Evolutionary conservation across 1,140 invertebrate species (phyloP), one percentile per base, ranked within the genome.

Genomic region (Bacillus rossius): DNA sequence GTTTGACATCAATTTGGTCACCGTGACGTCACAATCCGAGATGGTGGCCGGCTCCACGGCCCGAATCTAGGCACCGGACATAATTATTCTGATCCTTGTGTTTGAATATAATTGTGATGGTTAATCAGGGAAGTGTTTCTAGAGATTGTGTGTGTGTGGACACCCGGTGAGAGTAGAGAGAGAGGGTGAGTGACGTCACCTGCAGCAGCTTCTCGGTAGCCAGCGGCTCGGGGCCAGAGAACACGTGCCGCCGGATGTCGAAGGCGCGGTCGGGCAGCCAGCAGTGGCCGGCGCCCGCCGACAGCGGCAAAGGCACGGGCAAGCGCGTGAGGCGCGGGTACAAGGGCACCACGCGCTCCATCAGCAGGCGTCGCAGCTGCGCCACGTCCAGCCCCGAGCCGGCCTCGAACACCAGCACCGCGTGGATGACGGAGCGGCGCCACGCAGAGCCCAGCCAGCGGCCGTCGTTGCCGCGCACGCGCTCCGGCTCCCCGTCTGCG

Each of bases 241-340:
- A 74, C 0, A 84, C 72, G 61, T 84, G 81, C 54, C 78, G 77
- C 48, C 78, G 74, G 42, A 84, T 73, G 29, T 73, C 62, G 63
- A 83, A 83, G 22, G 72, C 60, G 1, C 69, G 49, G 64, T 82
- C 80, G 4, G 72, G 67, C 16, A 76, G 68, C 81, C 81, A 83
- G 25, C 71, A 73, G 53, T 74, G 74, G 8, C 78, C 79, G 3
- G 73, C 69, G 25, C 71, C 72, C 4, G 72, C 69, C 3, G 59
- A 16, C 64, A 62, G 42, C 7, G 73, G 67, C 8, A 77, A 61
- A 4, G 65, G 60, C 2, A 73, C 64, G 2, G 79, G 65, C 56
- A 71, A 72, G 50, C 77, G 73, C 1, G 72, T 69, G 40, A 83
- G 74, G 14, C 79, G 69, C 3, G 79, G 79, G 62, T 78, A 81